A percentile compares a stretch with the other conserved stretches of the same genome.
Conservation (phyloP, 2,113 vertebrate genomes). For the Phoxinus phoxinus region DNA sequence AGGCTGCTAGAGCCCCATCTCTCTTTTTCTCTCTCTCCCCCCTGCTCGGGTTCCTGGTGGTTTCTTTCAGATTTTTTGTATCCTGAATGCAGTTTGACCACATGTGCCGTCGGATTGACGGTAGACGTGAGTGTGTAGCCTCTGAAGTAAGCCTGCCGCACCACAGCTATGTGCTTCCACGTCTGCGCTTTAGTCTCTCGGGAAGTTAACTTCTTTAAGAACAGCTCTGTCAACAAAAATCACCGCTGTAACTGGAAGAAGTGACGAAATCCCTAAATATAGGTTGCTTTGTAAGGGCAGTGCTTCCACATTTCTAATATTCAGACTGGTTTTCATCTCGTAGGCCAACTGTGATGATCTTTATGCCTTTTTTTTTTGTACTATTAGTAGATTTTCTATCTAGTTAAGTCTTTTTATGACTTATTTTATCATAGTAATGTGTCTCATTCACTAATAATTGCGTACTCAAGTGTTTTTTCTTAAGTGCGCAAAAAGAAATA, state of each 20-base stretch:
- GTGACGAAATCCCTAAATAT: conserved; percentile 45
- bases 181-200: conserved; percentile 47
- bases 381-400: background rate
- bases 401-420: background rate
- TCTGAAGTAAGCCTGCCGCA: conserved; percentile 62
- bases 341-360: background rate
- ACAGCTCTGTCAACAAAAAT: conserved; percentile 47
- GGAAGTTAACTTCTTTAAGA: conserved; percentile 41
- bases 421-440: background rate
- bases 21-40: conserved; percentile 16
- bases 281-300: conserved; percentile 32
- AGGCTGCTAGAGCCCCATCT: conserved; percentile 18
- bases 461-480: background rate
- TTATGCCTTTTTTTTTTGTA: background rate
- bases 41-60: conserved; percentile 22
- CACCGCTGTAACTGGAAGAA: conserved; percentile 45
- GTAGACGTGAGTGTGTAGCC: conserved; percentile 48
- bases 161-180: conserved; percentile 63
- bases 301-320: conserved; percentile 18
- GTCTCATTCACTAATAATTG: background rate
- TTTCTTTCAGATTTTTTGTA: conserved; percentile 61
- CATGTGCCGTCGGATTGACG: conserved; percentile 61
- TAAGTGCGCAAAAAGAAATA: background rate
- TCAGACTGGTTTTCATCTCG: background rate
- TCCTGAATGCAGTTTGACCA: conserved; percentile 62